phyloP scores from a whole-genome alignment of 2,797 vertebrate genomes.

The Potorous gilbertii region DNA sequence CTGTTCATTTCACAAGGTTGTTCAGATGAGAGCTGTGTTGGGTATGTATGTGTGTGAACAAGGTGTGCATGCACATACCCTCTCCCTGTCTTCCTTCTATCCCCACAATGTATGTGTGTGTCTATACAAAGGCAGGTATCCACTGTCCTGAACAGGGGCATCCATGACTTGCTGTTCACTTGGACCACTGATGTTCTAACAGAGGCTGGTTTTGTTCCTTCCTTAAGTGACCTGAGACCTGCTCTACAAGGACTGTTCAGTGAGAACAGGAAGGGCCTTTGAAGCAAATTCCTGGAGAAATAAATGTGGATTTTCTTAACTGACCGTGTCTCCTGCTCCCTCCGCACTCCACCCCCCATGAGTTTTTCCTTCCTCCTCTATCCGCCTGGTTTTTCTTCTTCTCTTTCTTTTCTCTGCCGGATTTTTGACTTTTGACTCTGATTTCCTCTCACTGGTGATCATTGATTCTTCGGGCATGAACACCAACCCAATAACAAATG shows the following conservation, averaged over 20 bases:
- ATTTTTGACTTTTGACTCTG: constrained; percentile 72
- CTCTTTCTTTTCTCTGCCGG: constrained; percentile 77
- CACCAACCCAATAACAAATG: not conserved
- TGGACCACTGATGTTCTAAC: constrained; percentile 57
- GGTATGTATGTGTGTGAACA: not conserved
- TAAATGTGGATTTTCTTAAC: constrained; percentile 84
- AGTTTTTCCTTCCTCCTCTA: too few relatives aligned
- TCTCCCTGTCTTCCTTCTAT: not conserved
- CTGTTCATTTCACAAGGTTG: not conserved
- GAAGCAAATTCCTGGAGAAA: constrained; percentile 82
- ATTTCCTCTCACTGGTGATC: not conserved
- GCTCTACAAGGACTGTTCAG: constrained; percentile 69
- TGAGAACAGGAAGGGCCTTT: constrained; percentile 79
- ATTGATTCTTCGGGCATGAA: not conserved
- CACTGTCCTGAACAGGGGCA: not conserved
- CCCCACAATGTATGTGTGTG: not conserved
- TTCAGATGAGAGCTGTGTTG: not conserved
- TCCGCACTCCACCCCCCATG: not conserved
- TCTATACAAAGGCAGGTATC: constrained; percentile 32
- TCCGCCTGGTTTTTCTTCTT: constrained; percentile 73
- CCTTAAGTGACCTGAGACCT: constrained; percentile 68
- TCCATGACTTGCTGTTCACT: constrained; percentile 78
- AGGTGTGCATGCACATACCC: not conserved
- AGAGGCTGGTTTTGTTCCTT: constrained; percentile 77
- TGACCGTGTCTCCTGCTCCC: constrained; percentile 82